phyloP scores from a whole-genome alignment of 2,888 invertebrate genomes.

The Apamea epomidion region DNA sequence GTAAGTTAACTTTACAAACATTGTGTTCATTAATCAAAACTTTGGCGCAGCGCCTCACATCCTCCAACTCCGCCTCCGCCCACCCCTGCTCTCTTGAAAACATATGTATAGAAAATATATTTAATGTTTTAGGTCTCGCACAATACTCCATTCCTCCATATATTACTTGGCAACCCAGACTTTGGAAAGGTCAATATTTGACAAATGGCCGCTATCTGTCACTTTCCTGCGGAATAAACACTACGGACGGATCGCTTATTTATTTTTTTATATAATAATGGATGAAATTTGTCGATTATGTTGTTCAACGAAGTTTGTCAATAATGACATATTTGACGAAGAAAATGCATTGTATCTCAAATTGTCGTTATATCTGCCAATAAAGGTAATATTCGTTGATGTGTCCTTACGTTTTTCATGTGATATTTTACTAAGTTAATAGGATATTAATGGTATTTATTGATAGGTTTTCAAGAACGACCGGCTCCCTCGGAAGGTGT shows the following conservation, averaged over 20 bases:
- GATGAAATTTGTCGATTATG: slow-evolving; percentile 86
- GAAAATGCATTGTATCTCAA: slow-evolving; percentile 92
- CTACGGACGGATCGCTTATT: slow-evolving; percentile 67
- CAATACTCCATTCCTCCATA: slow-evolving; percentile 68
- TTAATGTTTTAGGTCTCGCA: slow-evolving; percentile 78
- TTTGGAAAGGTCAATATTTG: slow-evolving; percentile 81
- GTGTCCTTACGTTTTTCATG: slow-evolving; percentile 52
- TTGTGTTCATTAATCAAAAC: slow-evolving; percentile 90
- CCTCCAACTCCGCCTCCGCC: slow-evolving; percentile 81
- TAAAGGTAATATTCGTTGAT: slow-evolving; percentile 90
- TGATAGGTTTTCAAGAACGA: slow-evolving; percentile 92
- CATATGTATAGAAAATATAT: slow-evolving; percentile 61
- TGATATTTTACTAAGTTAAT: slow-evolving; percentile 61
- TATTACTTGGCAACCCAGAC: slow-evolving; percentile 77
- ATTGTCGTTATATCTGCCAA: slow-evolving; percentile 93
- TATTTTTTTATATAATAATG: slow-evolving; percentile 77
- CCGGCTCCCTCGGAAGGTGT: slow-evolving; percentile 93
- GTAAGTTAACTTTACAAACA: slow-evolving; percentile 88
- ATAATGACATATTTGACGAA: slow-evolving; percentile 93
- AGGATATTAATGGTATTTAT: slow-evolving; percentile 60
- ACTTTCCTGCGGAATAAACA: slow-evolving; percentile 81
- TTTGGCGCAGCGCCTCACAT: slow-evolving; percentile 88
- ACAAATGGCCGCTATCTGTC: slow-evolving; percentile 86
- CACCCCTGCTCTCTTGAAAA: slow-evolving; percentile 73
- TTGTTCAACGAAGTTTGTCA: slow-evolving; percentile 89